Percentiles rank a stretch among this genome's conserved stretches.
Evolutionary conservation across 2,888 invertebrate species (phyloP).

Genomic region (Acholoe squamosa): DNA sequence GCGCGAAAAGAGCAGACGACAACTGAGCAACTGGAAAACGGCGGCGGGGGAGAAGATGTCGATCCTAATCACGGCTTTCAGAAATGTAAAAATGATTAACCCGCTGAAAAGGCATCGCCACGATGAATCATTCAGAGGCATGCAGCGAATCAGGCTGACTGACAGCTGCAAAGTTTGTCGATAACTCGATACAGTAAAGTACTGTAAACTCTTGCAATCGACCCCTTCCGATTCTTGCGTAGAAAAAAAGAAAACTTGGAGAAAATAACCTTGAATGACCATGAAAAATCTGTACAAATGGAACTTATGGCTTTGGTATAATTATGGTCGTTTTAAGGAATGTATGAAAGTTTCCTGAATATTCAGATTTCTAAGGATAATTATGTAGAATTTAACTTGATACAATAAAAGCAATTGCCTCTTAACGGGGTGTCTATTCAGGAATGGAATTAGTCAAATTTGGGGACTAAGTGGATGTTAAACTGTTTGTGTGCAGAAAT

Average conservation of each 20-base stretch:
- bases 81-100: slow-evolving; percentile 53
- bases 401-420: too few relatives aligned
- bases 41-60: neutral
- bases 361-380: too few relatives aligned
- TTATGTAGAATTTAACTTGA: too few relatives aligned
- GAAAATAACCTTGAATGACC: too few relatives aligned
- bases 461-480: neutral
- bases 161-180: slow-evolving; percentile 49
- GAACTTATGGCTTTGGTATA: too few relatives aligned
- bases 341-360: too few relatives aligned
- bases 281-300: too few relatives aligned
- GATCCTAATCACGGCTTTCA: slow-evolving; percentile 26
- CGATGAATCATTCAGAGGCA: slow-evolving; percentile 55
- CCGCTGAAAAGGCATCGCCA: neutral
- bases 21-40: neutral
- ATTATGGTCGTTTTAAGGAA: too few relatives aligned
- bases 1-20: slow-evolving; percentile 27
- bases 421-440: too few relatives aligned
- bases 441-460: slow-evolving; percentile 21
- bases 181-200: slow-evolving; percentile 41
- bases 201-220: too few relatives aligned
- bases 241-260: neutral
- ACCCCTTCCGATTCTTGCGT: too few relatives aligned
- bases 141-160: neutral
- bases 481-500: neutral